These are phyloP conservation scores for Bubo scandiacus DNA, from an alignment of 2,113 vertebrate genomes.

Conservation along the genomic window DNA sequence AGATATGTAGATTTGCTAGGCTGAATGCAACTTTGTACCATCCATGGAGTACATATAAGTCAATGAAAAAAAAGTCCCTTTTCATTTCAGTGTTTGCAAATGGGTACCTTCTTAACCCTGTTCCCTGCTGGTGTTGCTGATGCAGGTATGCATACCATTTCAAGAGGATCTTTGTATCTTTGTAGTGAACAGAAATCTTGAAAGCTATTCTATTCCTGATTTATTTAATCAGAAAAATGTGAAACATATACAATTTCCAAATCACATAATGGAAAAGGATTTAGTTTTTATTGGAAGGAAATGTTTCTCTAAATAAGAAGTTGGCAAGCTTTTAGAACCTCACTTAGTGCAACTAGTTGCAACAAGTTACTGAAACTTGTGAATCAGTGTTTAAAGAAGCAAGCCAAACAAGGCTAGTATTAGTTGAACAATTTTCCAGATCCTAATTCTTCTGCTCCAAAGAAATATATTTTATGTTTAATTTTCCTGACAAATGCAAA, in stretches of 20 bases:
- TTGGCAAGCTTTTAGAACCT: not conserved
- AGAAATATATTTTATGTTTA: not conserved
- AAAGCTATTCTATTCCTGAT: not conserved
- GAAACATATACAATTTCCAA: not conserved
- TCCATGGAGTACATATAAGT: not conserved
- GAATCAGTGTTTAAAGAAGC: not conserved
- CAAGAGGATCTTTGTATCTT: not conserved
- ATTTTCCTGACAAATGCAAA: conserved; percentile 21
- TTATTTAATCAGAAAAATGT: not conserved
- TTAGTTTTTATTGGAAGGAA: not conserved
- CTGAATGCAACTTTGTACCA: not conserved
- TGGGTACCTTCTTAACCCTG: not conserved
- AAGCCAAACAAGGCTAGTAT: not conserved
- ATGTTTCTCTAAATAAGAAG: not conserved
- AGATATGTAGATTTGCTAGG: not conserved
- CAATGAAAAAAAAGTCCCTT: not conserved
- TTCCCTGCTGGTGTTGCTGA: not conserved
- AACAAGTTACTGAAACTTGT: not conserved
- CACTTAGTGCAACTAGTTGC: not conserved
- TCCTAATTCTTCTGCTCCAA: not conserved
- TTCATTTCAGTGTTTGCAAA: not conserved
- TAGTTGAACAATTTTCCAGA: not conserved
- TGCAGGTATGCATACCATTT: not conserved
- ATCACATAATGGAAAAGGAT: not conserved
- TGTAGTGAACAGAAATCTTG: not conserved